Evolutionary conservation across 2,888 invertebrate species (phyloP).

Genomic region (Campoplex nolae): DNA sequence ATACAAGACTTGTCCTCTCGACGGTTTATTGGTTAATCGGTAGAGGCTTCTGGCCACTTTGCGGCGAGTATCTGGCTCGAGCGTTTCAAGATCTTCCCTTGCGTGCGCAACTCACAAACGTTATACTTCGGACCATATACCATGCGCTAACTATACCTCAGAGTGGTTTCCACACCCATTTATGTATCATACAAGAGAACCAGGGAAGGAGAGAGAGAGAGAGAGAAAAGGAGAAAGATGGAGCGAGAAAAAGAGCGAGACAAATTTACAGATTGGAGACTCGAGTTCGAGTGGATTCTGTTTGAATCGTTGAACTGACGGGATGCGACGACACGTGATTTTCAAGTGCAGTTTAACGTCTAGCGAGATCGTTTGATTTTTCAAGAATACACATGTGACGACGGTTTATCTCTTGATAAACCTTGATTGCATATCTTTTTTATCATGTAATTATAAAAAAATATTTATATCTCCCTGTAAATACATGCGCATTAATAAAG

Average conservation of each 20-base stretch:
- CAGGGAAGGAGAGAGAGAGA: constrained; percentile 1
- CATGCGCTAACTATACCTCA: constrained; percentile 52
- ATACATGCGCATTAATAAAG: background rate
- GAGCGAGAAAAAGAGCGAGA: constrained; percentile 25
- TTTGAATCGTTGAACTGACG: constrained; percentile 37
- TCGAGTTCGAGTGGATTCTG: constrained; percentile 60
- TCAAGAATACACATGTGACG: constrained; percentile 27
- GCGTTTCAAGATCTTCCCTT: constrained; percentile 56
- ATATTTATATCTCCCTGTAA: background rate
- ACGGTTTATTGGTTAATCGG: constrained; percentile 60
- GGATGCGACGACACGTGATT: constrained; percentile 49
- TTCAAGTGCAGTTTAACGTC: constrained; percentile 26
- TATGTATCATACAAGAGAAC: constrained; percentile 15
- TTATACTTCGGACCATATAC: constrained; percentile 37
- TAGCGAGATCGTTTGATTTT: constrained; percentile 40
- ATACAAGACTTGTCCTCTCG: constrained; percentile 43
- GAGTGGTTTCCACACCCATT: constrained; percentile 52
- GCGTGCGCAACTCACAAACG: constrained; percentile 38
- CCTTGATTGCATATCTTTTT: background rate
- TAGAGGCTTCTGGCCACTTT: constrained; percentile 65
- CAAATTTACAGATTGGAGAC: constrained; percentile 32
- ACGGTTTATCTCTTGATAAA: constrained; percentile 1
- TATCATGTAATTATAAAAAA: background rate
- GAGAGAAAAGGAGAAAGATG: constrained; percentile 6
- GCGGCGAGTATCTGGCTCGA: constrained; percentile 47